Evolutionary conservation across 2,888 invertebrate species (phyloP).

Genomic region (Lottia scabra): DNA sequence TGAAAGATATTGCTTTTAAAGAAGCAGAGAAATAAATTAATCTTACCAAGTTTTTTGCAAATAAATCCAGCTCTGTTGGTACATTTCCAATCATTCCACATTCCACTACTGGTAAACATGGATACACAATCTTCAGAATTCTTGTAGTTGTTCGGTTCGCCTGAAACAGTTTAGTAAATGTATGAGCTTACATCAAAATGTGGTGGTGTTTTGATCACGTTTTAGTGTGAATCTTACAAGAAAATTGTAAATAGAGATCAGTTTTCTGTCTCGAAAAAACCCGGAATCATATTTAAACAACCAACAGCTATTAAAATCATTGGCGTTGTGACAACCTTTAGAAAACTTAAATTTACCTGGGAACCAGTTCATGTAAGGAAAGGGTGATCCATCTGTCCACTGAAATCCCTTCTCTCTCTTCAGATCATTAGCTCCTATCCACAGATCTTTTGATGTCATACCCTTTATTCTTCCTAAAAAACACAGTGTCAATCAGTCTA

Average conservation of each 20-base stretch:
- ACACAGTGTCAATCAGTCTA: too few species aligned
- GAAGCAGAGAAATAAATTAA: too few species aligned
- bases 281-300: too few species aligned
- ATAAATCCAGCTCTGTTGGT: slow-evolving; percentile 31
- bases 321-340: too few species aligned
- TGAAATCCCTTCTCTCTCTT: slow-evolving; percentile 47
- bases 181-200: background rate
- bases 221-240: too few species aligned
- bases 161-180: slow-evolving; percentile 28
- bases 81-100: slow-evolving; percentile 44
- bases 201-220: background rate
- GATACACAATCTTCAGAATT: slow-evolving; percentile 44
- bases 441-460: slow-evolving; percentile 35
- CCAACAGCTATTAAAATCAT: too few species aligned
- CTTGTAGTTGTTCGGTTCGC: slow-evolving; percentile 41
- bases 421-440: slow-evolving; percentile 57
- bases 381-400: slow-evolving; percentile 55
- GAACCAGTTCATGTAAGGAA: slow-evolving; percentile 57
- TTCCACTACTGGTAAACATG: slow-evolving; percentile 29
- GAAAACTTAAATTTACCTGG: slow-evolving; percentile 32
- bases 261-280: too few species aligned
- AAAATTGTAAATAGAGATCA: too few species aligned
- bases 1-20: too few species aligned
- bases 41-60: slow-evolving; percentile 41
- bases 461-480: slow-evolving; percentile 34